Evolutionary conservation across 2,888 invertebrate species (phyloP), one percentile per base, ranked within the genome.

Genomic region (Callinectes sapidus): DNA sequence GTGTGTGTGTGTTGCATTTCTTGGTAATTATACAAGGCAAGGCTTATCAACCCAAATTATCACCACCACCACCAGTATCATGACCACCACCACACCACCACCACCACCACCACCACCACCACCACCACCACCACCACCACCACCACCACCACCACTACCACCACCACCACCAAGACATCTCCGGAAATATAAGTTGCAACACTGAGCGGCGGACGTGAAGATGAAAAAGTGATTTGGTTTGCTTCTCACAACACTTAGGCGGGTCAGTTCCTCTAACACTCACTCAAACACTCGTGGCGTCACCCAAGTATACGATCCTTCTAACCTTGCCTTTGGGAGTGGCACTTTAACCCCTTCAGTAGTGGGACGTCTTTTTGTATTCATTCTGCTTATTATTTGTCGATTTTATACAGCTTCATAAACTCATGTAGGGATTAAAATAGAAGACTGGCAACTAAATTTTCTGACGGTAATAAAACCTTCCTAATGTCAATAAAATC

Each of bases 121-220:
- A 28, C n/a, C 28, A 28, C n/a, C 28, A 71, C n/a, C 71, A 71
- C 6, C 10, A 71, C 1, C 86, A 86, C 32, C 39, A 86, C 39
- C 86, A 39, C 32, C 39, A 86, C 32, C 86, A 86, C 32, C 48
- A n/a, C 48, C 16, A 42, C n/a, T 48, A 23, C 87, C 18, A 5
- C 87, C 35, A 81, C 14, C 28, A 28, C 0, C n/a, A 77, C 2
- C 71, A 77, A 77, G n/a, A 28, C 28, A 28, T 28, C 28, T 77
- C 71, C 71, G 71, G 71, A 77, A 77, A 77, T 77, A 77, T 28
- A 77, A 77, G 28, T 77, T 77, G 71, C 28, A 77, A 77, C 71
- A 77, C 71, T 13, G 28, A 28, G 3, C 71, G n/a, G 71, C 28
- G 28, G 71, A 77, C 71, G 10, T n/a, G 28, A 77, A n/a, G 28